Base-by-base conservation (phyloP, 2,797 vertebrate species). In the Mus caroli region DNA sequence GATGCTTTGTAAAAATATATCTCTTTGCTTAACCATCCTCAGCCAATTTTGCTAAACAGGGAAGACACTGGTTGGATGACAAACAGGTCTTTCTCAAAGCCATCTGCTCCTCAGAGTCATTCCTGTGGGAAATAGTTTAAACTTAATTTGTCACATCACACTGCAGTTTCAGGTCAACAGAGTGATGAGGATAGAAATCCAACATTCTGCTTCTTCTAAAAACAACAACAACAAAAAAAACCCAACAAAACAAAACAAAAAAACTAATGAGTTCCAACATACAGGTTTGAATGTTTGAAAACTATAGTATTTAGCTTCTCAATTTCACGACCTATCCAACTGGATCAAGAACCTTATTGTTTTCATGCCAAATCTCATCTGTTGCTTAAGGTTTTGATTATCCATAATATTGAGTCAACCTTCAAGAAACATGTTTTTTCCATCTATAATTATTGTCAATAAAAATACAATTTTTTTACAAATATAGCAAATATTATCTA, bases 141-240 rank as follows among this genome's bases (percentile, higher is more conserved):
- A 96, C 88, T 91, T 91, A 96, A 96, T 93, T 96, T 97, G 94
- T 97, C 96, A 96, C 85, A 96, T 91, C 56, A 54, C 37, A 96
- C 64, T 77, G 94, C 75, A 62, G 93, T 97, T 96, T 84, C 93
- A 97, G 93, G 88, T 97, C 96, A 96, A 85, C 56, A 78, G 67
- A 93, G 64, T 93, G 60, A 71, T 58, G 46, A 54, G 31, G 52
- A 13, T 69, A 93, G 40, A 97, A 92, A 92, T 80, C 37, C 56
- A 89, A 88, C 34, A 88, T 58, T 96, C 82, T 28, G 5, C 31
- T 95, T 89, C 82, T 94, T 87, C 75, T 90, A 92, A 83, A 3
- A 71, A 58, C 4, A 43, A 43, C 43, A 43, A 3, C 43, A 43
- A 43, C 3, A 3, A 43, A 43, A 3, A 3, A 43, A 43, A 43